These are phyloP conservation scores for Hydrotaea diabolus DNA, from an alignment of 2,888 invertebrate genomes.

Conservation along the genomic window DNA sequence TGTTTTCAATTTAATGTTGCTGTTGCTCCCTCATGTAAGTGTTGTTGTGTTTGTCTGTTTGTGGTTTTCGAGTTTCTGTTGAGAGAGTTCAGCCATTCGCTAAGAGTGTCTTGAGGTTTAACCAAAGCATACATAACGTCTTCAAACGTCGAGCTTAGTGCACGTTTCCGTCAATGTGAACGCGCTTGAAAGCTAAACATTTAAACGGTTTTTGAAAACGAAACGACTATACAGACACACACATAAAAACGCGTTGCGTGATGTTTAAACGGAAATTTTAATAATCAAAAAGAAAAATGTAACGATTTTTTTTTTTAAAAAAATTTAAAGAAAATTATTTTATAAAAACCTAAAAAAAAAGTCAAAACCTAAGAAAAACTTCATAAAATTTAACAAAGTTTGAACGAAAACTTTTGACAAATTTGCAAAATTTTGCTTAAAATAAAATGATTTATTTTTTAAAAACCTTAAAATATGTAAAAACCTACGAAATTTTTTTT, in stretches of 20 bases:
- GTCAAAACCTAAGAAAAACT: too few relatives aligned
- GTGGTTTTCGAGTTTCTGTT: conserved; percentile 16
- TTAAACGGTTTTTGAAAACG: conserved; percentile 40
- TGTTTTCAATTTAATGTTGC: background rate
- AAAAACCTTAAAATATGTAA: too few relatives aligned
- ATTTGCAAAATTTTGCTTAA: too few relatives aligned
- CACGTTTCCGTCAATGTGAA: conserved; percentile 69
- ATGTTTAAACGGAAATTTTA: background rate
- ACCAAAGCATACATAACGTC: conserved; percentile 73
- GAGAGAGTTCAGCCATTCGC: conserved; percentile 29
- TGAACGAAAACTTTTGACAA: too few relatives aligned
- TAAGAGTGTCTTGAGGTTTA: conserved; percentile 60
- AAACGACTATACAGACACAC: conserved; percentile 38
- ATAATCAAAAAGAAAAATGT: background rate
- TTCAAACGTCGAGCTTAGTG: conserved; percentile 76
- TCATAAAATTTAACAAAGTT: too few relatives aligned
- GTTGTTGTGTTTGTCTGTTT: conserved; percentile 46
- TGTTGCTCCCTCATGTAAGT: background rate
- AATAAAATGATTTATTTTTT: too few relatives aligned
- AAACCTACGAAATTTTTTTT: too few relatives aligned
- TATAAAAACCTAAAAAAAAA: too few relatives aligned
- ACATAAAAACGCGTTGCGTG: conserved; percentile 5
- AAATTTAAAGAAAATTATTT: too few relatives aligned
- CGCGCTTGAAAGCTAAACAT: conserved; percentile 55
- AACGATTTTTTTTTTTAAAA: background rate